phyloP scores from a whole-genome alignment of 2,888 invertebrate species.

The Amaurobius ferox region DNA sequence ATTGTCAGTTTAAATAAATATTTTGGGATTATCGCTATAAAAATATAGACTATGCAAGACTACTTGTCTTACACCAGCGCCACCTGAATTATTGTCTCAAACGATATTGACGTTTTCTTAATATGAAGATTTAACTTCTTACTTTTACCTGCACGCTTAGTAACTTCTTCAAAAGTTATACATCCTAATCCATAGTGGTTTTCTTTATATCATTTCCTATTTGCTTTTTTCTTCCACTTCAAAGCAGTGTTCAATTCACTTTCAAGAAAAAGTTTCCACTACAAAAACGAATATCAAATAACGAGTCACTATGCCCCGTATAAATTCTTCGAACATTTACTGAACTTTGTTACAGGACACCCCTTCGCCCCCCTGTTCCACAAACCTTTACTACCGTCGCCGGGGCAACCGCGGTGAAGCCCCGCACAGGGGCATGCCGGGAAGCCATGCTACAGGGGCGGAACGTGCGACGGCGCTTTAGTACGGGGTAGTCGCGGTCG shows the following conservation, averaged over 20 bases:
- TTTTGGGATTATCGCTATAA: too few relatives aligned
- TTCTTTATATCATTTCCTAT: too few relatives aligned
- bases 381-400: slow-evolving; percentile 10
- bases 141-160: too few relatives aligned
- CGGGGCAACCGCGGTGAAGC: slow-evolving; percentile 6
- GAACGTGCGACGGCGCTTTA: slow-evolving; percentile 11
- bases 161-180: too few relatives aligned
- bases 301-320: not conserved
- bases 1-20: too few relatives aligned
- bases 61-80: too few relatives aligned
- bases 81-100: too few relatives aligned
- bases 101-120: too few relatives aligned
- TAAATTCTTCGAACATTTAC: not conserved
- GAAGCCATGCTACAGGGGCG: slow-evolving; percentile 2
- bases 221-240: too few relatives aligned
- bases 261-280: not conserved
- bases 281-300: not conserved
- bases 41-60: too few relatives aligned
- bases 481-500: slow-evolving; percentile 8
- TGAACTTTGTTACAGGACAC: slow-evolving; percentile 13
- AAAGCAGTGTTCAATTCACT: not conserved
- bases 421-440: not conserved
- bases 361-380: not conserved
- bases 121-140: too few relatives aligned
- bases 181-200: too few relatives aligned